Evolutionary conservation across 2,113 vertebrate genomes (phyloP).

Genomic region (Mastomys coucha): DNA sequence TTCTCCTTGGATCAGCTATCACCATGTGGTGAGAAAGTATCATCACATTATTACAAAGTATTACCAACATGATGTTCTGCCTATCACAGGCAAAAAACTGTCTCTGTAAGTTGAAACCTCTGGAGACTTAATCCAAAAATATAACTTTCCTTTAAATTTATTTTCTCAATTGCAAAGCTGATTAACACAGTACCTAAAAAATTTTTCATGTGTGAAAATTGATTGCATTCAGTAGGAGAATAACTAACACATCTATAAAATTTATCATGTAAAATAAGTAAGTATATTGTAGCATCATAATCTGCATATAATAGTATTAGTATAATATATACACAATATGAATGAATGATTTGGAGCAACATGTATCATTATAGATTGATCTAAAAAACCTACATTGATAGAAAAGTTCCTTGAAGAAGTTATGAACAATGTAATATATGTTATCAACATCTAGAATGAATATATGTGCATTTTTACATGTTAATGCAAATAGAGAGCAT

Average conservation of each 20-base stretch:
- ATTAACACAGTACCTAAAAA: background rate
- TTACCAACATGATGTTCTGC: background rate
- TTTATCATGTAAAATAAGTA: constrained; percentile 4
- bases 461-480: background rate
- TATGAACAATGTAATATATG: background rate
- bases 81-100: background rate
- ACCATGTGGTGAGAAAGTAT: background rate
- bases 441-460: constrained; percentile 30
- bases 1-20: background rate
- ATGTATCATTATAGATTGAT: background rate
- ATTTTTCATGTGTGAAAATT: background rate
- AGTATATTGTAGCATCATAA: background rate
- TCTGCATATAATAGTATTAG: background rate
- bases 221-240: constrained; percentile 15
- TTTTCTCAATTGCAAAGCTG: background rate
- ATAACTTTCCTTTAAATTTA: background rate
- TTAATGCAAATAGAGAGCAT: constrained; percentile 29
- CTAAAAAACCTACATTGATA: background rate
- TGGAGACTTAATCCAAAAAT: background rate
- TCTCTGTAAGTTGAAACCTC: background rate
- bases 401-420: background rate
- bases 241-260: constrained; percentile 28
- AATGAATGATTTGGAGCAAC: background rate
- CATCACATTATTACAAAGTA: too few species aligned
- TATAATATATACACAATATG: background rate